Percentiles rank a stretch among this genome's conserved stretches.
These are phyloP conservation scores for Pyralis farinalis DNA, from an alignment of 2,888 invertebrate genomes.

Conservation along the genomic window DNA sequence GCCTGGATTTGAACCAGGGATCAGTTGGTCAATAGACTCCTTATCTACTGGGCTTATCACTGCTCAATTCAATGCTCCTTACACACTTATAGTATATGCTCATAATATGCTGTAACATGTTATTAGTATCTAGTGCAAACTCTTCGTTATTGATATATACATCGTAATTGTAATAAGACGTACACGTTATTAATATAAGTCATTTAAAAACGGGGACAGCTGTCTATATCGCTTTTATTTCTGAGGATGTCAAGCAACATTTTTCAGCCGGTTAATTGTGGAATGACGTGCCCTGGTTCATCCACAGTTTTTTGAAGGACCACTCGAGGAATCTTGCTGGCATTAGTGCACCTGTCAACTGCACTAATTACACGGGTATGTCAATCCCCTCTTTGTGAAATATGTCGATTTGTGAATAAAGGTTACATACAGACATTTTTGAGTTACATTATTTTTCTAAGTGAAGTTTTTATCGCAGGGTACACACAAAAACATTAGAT, in stretches of 20 bases:
- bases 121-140: too few species aligned
- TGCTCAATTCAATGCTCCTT: too few species aligned
- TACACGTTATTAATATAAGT: slow-evolving; percentile 34
- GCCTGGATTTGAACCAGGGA: too few species aligned
- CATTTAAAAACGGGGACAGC: slow-evolving; percentile 45
- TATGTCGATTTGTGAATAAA: neutral
- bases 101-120: too few species aligned
- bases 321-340: slow-evolving; percentile 48
- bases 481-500: too few species aligned
- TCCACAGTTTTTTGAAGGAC: slow-evolving; percentile 60
- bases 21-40: too few species aligned
- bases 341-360: slow-evolving; percentile 53
- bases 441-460: too few species aligned
- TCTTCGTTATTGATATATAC: too few species aligned
- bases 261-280: slow-evolving; percentile 68
- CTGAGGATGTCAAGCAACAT: slow-evolving; percentile 66
- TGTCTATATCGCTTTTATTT: slow-evolving; percentile 52
- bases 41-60: too few species aligned
- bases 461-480: too few species aligned
- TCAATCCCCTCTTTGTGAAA: slow-evolving; percentile 2
- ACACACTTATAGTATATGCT: too few species aligned
- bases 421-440: neutral
- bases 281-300: slow-evolving; percentile 45
- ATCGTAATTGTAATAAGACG: too few species aligned
- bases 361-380: slow-evolving; percentile 23